Percentiles rank a stretch among this genome's conserved stretches.
Evolutionary conservation across 2,888 invertebrate species (phyloP).

Genomic region (Pheosia gnoma): DNA sequence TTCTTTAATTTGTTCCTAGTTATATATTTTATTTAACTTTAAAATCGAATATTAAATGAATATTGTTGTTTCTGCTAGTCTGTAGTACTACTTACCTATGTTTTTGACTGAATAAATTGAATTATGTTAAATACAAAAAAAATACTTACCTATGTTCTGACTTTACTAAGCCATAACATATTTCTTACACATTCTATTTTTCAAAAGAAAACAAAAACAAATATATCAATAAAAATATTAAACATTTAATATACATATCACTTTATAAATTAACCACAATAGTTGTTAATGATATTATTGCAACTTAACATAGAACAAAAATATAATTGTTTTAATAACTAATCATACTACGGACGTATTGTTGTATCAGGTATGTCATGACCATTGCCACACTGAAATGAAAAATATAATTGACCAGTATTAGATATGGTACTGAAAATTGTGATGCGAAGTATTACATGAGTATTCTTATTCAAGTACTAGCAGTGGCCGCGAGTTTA

Average conservation of each 20-base stretch:
- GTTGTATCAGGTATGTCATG: conserved; percentile 76
- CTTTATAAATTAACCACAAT: conserved; percentile 31
- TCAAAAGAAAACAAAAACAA: neutral
- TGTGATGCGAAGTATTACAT: conserved; percentile 7
- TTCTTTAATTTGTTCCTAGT: neutral
- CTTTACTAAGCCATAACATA: no score
- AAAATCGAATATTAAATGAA: neutral
- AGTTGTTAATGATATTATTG: conserved; percentile 23
- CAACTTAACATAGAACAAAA: conserved; percentile 22
- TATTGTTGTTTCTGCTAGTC: conserved; percentile 12
- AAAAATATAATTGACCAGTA: conserved; percentile 48
- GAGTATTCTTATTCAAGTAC: conserved; percentile 24
- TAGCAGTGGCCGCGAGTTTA: no score
- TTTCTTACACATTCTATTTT: no score
- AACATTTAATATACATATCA: conserved; percentile 29
- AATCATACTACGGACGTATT: conserved; percentile 67
- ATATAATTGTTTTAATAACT: conserved; percentile 30
- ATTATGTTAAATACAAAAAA: neutral
- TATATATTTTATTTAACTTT: neutral
- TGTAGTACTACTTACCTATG: conserved; percentile 1
- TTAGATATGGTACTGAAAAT: conserved; percentile 38
- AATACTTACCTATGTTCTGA: neutral
- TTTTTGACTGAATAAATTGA: conserved; percentile 33
- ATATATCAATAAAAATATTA: conserved; percentile 12
- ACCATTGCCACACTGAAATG: conserved; percentile 76